phyloP scores from a whole-genome alignment of 2,113 vertebrate genomes.

The Embiotoca jacksoni region DNA sequence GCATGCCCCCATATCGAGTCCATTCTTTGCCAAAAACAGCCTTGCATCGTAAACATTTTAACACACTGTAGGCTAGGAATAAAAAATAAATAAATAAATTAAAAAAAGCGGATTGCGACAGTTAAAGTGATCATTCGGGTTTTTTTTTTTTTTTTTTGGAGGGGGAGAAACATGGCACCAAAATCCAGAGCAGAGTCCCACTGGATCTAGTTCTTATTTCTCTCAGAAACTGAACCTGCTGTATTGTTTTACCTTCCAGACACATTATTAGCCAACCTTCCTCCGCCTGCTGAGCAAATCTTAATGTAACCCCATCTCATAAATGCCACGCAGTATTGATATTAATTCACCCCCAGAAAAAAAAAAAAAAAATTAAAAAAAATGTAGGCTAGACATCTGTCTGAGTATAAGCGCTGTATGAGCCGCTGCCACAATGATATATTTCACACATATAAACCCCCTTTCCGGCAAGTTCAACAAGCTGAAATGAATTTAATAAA shows the following conservation, averaged over 20 bases:
- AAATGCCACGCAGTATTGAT: slow-evolving; percentile 65
- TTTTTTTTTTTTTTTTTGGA: neutral
- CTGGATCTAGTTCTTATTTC: slow-evolving; percentile 63
- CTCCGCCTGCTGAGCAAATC: slow-evolving; percentile 43
- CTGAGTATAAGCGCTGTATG: slow-evolving; percentile 38
- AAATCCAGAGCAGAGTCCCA: slow-evolving; percentile 58
- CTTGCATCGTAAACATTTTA: slow-evolving; percentile 47
- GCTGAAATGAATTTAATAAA: slow-evolving; percentile 19
- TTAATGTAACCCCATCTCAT: slow-evolving; percentile 60
- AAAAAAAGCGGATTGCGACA: slow-evolving; percentile 38
- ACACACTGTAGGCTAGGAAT: slow-evolving; percentile 7
- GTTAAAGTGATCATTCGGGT: slow-evolving; percentile 70
- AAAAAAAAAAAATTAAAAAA: slow-evolving; percentile 7
- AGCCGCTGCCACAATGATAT: slow-evolving; percentile 27
- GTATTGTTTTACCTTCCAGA: slow-evolving; percentile 57
- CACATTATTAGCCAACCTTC: slow-evolving; percentile 43
- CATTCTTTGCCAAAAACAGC: slow-evolving; percentile 56
- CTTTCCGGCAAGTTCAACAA: slow-evolving; percentile 42
- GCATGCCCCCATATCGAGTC: slow-evolving; percentile 71
- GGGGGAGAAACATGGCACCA: slow-evolving; percentile 64
- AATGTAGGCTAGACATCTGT: slow-evolving; percentile 68
- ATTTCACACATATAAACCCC: slow-evolving; percentile 5
- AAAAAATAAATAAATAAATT: neutral
- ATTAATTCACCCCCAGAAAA: slow-evolving; percentile 59
- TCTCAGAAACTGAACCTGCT: slow-evolving; percentile 59